These are phyloP conservation scores for Folsomia manolachei DNA, from an alignment of 2,888 invertebrate species.

Conservation along the genomic window DNA sequence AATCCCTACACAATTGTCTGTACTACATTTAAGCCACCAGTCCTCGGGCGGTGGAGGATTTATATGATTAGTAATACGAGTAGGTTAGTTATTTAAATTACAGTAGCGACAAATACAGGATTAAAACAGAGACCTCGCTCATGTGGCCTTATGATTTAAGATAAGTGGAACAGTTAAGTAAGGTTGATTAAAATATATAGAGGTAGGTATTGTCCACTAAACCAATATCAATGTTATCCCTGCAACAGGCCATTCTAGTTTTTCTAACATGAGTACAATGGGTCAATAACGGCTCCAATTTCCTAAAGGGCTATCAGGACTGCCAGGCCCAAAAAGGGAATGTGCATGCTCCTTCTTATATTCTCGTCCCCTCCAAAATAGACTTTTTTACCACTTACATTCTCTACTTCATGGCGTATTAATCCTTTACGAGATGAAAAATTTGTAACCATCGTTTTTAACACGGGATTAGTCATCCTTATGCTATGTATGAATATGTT, in stretches of 20 bases:
- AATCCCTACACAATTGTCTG: too few species aligned
- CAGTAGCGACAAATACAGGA: background rate
- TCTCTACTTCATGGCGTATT: too few species aligned
- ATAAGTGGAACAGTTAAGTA: background rate
- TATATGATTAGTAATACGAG: too few species aligned
- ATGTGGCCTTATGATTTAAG: background rate
- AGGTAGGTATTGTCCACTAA: background rate
- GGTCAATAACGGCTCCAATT: background rate
- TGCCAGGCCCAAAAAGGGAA: background rate
- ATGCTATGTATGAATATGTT: too few species aligned
- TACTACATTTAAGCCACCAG: background rate
- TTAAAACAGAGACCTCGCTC: background rate
- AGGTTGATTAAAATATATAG: too few species aligned
- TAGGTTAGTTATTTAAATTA: background rate
- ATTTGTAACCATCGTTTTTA: too few species aligned
- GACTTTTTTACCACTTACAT: too few species aligned
- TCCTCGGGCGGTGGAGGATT: background rate
- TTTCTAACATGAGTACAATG: background rate
- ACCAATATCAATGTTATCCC: background rate
- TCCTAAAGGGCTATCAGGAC: too few species aligned
- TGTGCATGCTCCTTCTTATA: background rate
- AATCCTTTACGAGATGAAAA: too few species aligned
- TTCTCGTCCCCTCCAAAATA: background rate
- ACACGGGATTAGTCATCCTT: too few species aligned
- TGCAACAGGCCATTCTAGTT: background rate